These are phyloP conservation scores for Scolanthus callimorphus DNA, from an alignment of 92 coral and sea anemone species.

Conservation along the genomic window DNA sequence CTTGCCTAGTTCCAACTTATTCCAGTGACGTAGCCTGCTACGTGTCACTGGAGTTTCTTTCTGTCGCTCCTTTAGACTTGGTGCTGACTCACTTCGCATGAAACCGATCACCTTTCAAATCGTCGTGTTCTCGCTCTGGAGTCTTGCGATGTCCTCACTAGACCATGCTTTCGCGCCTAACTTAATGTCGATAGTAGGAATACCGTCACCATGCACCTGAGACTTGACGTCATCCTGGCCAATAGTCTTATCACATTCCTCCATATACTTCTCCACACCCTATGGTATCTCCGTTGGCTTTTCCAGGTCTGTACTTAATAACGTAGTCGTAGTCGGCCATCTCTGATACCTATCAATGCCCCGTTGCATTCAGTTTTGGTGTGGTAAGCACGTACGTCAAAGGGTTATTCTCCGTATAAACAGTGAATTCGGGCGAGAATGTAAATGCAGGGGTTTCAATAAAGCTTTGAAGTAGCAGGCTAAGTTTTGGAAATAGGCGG, in stretches of 20 bases:
- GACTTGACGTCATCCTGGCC: not conserved
- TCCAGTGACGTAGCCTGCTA: constrained; percentile 43
- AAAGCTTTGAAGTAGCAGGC: no score
- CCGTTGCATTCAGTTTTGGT: not conserved
- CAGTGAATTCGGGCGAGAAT: not conserved
- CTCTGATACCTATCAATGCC: not conserved
- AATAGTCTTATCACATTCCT: not conserved
- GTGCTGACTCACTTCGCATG: not conserved
- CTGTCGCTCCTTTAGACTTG: constrained; percentile 5
- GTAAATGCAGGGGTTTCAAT: no score
- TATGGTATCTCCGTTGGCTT: not conserved
- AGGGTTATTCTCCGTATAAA: not conserved
- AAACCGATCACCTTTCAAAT: not conserved
- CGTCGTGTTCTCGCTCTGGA: not conserved
- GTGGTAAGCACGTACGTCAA: not conserved
- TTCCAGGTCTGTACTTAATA: not conserved
- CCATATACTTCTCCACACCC: not conserved
- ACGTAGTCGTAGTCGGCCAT: not conserved
- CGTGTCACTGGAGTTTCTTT: constrained; percentile 23
- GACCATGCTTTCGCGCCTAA: constrained; percentile 1
- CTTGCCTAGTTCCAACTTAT: constrained; percentile 35
- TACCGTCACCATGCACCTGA: not conserved
- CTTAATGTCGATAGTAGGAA: not conserved
- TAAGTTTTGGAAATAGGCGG: no score
- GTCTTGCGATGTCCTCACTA: not conserved